Evolutionary conservation across 2,888 invertebrate genomes (phyloP), one percentile per base, ranked within the genome.

Genomic region (Sphaerophoria taeniata): DNA sequence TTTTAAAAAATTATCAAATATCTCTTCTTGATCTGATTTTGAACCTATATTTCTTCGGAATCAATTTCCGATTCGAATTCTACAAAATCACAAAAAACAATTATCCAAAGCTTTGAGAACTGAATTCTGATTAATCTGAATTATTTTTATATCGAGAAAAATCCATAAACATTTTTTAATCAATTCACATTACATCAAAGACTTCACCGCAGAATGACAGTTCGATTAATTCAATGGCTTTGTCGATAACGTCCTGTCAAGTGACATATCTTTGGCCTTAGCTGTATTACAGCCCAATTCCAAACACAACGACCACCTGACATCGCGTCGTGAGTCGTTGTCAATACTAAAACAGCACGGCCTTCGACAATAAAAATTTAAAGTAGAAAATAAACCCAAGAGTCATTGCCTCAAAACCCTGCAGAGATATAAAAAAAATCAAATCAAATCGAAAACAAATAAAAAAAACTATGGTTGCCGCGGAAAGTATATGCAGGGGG

Each of bases 201-300:
- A 65, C 39, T 36, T 60, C 74, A 60, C 79, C 79, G 24, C 70
- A 79, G 60, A 47, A 65, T 74, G 79, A 65, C 83, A 83, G 70
- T 74, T 79, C 79, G 83, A 79, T 84, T 84, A 84, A 84, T 75
- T 84, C 83, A 78, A 83, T 74, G 60, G 63, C 74, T 67, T 71
- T 82, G 72, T 77, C 71, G 65, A 74, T 39, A 71, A 70, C 36
- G 56, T 63, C 75, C 70, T 75, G 56, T 55, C 63, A 80, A 80
- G 75, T 70, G 70, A 55, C 49, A 33, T 36, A 24, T 33, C 51
- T 51, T 1, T 56, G 31, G 16, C 49, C 51, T 7, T 56, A 36
- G 4, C 34, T 60, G 16, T 6, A 12, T 24, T 60, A 43, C 6
- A 51, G 24, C 49, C 14, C 6, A 2, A 6, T 6, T 16, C 16